Evolutionary conservation across 2,888 invertebrate genomes (phyloP).

Genomic region (Drosophila kuntzei): DNA sequence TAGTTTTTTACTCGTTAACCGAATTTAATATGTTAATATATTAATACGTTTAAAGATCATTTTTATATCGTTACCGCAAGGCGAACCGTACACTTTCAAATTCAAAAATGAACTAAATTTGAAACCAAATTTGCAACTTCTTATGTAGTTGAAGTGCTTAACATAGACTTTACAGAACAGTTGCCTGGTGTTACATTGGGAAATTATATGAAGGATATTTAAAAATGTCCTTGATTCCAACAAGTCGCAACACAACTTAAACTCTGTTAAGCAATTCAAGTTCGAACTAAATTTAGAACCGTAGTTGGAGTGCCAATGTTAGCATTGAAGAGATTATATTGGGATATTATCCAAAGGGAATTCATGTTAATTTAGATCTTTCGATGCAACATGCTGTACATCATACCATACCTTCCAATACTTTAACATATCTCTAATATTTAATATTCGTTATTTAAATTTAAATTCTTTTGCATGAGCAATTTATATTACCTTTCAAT

Average conservation of each 20-base stretch:
- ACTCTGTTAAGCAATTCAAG: not conserved
- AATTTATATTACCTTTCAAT: not conserved
- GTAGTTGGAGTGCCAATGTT: not conserved
- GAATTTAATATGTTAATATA: not conserved
- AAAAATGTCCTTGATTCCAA: not conserved
- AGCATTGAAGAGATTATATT: not conserved
- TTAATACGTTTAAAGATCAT: not conserved
- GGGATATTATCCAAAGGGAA: not conserved
- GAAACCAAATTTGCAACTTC: constrained; percentile 7
- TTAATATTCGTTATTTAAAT: not conserved
- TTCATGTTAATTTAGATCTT: not conserved
- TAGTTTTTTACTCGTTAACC: not conserved
- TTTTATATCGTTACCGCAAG: constrained; percentile 25
- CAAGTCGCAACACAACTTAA: not conserved
- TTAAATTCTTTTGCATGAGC: not conserved
- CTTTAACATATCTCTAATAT: no score
- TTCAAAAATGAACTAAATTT: constrained; percentile 59
- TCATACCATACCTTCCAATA: no score
- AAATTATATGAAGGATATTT: constrained; percentile 7
- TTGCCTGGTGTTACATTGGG: constrained; percentile 12
- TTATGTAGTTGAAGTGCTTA: constrained; percentile 22
- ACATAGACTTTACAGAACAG: constrained; percentile 9
- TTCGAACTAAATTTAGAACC: not conserved
- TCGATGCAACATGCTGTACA: not conserved
- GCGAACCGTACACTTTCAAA: constrained; percentile 45